Evolutionary conservation across 2,888 invertebrate species (phyloP).

Genomic region (Macrophya annulata): DNA sequence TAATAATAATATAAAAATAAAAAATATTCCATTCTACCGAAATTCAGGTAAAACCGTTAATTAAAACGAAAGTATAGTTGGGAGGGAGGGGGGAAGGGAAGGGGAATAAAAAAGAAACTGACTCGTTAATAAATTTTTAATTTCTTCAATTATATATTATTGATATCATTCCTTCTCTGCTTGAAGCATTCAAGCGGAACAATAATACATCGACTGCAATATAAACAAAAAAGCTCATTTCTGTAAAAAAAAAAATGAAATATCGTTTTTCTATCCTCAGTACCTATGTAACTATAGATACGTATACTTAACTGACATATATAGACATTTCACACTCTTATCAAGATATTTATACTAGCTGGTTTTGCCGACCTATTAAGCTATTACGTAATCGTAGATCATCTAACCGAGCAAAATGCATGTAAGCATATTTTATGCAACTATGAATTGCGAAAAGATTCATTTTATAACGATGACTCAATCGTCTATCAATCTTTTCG

Average conservation of each 20-base stretch:
- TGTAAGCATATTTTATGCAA: slow-evolving; percentile 3
- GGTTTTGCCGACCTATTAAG: slow-evolving; percentile 29
- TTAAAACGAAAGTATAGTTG: background rate
- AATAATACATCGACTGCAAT: too few relatives aligned
- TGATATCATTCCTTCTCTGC: background rate
- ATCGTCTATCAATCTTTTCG: slow-evolving; percentile 3
- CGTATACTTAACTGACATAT: background rate
- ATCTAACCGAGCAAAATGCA: slow-evolving; percentile 21
- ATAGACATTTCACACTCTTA: background rate
- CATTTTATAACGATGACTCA: slow-evolving; percentile 29
- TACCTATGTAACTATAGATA: background rate
- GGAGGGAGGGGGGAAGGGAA: background rate
- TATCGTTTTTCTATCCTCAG: background rate
- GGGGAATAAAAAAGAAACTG: background rate
- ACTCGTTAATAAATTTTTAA: background rate
- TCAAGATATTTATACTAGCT: background rate
- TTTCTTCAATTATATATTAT: background rate
- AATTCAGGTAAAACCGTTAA: slow-evolving; percentile 1
- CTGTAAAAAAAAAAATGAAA: background rate
- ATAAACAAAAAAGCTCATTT: background rate
- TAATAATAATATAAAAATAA: too few relatives aligned
- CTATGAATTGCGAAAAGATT: slow-evolving; percentile 28
- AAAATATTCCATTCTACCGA: background rate
- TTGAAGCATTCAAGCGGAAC: background rate
- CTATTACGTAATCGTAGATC: slow-evolving; percentile 31